Conservation (phyloP, 2,113 vertebrate genomes). For the Crocuta crocuta region DNA sequence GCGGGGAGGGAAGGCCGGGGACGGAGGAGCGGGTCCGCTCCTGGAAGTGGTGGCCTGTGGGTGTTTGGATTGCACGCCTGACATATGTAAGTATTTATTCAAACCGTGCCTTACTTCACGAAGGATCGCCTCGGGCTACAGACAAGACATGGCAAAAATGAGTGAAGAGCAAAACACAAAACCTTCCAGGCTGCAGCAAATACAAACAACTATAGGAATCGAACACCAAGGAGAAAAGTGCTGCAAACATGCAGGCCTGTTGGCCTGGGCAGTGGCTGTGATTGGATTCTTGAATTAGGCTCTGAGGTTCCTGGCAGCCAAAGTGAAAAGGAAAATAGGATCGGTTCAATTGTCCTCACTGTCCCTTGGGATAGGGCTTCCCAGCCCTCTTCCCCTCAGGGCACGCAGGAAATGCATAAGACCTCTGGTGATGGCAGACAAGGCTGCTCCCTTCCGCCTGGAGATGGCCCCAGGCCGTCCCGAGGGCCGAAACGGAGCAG, state of each 20-base stretch:
- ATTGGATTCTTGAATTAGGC: background rate
- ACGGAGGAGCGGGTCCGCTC: rapidly evolving
- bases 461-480: background rate
- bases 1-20: rapidly evolving
- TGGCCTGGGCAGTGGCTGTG: background rate
- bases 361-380: background rate
- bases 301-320: constrained; percentile 34
- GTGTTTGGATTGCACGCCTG: too few species aligned
- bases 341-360: background rate
- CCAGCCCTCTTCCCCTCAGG: background rate
- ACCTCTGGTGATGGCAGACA: rapidly evolving
- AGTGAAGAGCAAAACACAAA: background rate
- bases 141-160: background rate
- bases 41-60: rapidly evolving
- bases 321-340: constrained; percentile 45
- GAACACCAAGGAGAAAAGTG: background rate
- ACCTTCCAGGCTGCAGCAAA: background rate
- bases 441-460: rapidly evolving
- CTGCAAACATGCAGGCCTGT: background rate
- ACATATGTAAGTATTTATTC: background rate
- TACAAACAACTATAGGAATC: rapidly evolving
- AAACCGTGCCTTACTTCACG: background rate
- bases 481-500: rapidly evolving
- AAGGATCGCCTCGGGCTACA: background rate
- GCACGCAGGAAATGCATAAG: background rate